Evolutionary conservation across 2,113 vertebrate genomes (phyloP).

Genomic region (Pan paniscus): DNA sequence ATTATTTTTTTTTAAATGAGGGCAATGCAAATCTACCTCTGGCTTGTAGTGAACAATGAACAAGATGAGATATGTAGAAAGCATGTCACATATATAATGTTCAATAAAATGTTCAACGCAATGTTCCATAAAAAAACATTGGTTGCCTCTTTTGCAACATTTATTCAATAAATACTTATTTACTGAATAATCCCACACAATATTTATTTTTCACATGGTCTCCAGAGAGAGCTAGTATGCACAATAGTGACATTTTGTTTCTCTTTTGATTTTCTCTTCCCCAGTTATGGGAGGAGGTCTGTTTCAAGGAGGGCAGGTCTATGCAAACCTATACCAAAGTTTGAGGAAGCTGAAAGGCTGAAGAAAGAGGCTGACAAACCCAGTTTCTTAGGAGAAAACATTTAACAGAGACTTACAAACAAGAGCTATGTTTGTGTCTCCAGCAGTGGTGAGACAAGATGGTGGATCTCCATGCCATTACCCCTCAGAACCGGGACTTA

Average conservation of each 20-base stretch:
- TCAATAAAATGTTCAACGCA: neutral
- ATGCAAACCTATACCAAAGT: no score
- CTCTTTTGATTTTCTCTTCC: neutral
- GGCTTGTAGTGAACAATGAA: neutral
- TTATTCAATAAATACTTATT: slow-evolving; percentile 15
- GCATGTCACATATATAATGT: neutral
- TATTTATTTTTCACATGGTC: neutral
- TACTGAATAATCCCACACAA: neutral
- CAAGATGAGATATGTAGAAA: neutral
- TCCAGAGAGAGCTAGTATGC: neutral
- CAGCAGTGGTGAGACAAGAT: no score
- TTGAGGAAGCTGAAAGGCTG: no score
- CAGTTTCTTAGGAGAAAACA: no score
- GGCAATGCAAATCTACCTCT: neutral
- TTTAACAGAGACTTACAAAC: no score
- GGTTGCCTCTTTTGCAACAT: neutral
- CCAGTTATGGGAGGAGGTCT: neutral
- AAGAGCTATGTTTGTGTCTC: no score
- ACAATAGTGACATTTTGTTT: neutral
- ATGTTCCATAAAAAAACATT: neutral
- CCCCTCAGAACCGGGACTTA: no score
- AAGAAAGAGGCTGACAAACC: no score
- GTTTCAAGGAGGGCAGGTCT: no score
- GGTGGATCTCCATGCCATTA: no score
- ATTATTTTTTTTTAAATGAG: neutral